Evolutionary conservation across 1,140 invertebrate species (phyloP).

Genomic region (Drosophila malerkotliana): DNA sequence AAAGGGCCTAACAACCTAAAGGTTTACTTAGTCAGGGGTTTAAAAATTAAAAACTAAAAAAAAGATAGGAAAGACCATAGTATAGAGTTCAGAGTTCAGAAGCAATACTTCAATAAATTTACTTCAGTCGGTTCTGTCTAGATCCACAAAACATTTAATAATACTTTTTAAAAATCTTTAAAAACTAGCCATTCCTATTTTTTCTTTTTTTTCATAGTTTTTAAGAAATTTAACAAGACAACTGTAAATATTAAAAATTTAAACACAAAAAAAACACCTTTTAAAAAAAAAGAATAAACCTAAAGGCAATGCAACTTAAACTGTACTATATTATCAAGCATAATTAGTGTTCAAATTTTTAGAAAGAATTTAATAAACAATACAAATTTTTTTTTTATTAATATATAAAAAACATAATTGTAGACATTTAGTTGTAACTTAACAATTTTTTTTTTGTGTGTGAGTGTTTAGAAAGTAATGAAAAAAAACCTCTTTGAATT

Average conservation of each 20-base stretch:
- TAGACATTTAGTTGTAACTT: slow-evolving; percentile 55
- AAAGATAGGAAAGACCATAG: neutral
- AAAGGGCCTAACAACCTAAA: slow-evolving; percentile 6
- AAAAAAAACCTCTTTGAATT: slow-evolving; percentile 70
- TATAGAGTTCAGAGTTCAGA: neutral
- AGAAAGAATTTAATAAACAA: slow-evolving; percentile 43
- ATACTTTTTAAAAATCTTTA: slow-evolving; percentile 61
- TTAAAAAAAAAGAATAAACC: slow-evolving; percentile 24
- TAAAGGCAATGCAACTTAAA: slow-evolving; percentile 53
- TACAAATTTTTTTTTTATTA: slow-evolving; percentile 41
- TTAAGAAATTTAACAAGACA: neutral
- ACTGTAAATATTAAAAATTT: slow-evolving; percentile 9
- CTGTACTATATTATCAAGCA: slow-evolving; percentile 41
- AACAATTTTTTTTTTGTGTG: slow-evolving; percentile 40
- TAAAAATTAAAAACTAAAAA: neutral
- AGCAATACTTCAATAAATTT: neutral
- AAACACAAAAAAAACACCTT: neutral
- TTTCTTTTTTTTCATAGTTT: slow-evolving; percentile 42
- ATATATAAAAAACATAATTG: slow-evolving; percentile 39
- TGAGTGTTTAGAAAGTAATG: slow-evolving; percentile 60
- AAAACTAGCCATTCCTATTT: slow-evolving; percentile 29
- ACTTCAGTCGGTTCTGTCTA: neutral
- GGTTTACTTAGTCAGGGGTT: slow-evolving; percentile 32
- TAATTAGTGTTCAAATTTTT: slow-evolving; percentile 61
- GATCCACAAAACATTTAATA: slow-evolving; percentile 46